Conservation (phyloP, 1,140 invertebrate species). For the Nebria ingens region DNA sequence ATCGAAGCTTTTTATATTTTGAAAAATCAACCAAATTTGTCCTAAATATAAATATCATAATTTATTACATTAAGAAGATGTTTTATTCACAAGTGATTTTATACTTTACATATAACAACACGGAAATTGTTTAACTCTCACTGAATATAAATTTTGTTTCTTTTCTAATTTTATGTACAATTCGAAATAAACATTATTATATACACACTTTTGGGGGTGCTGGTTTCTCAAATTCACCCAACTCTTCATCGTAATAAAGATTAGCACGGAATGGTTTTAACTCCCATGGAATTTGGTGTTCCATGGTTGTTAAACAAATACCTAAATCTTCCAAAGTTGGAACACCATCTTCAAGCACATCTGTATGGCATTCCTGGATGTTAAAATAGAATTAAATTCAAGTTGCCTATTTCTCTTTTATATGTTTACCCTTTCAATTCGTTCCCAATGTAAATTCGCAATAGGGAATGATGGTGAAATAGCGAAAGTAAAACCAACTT, state of each 20-base stretch:
- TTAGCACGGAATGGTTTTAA: slow-evolving; percentile 51
- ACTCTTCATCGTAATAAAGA: slow-evolving; percentile 58
- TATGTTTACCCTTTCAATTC: slow-evolving; percentile 58
- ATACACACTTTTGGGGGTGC: slow-evolving; percentile 36
- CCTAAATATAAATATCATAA: too few species aligned
- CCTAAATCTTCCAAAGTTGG: slow-evolving; percentile 84
- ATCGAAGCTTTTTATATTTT: too few species aligned
- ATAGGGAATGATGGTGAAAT: slow-evolving; percentile 52
- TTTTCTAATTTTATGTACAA: neutral
- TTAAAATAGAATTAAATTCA: slow-evolving; percentile 17
- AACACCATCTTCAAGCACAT: slow-evolving; percentile 48
- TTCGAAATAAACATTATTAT: slow-evolving; percentile 17
- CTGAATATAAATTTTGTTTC: neutral
- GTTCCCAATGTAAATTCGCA: slow-evolving; percentile 60
- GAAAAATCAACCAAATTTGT: too few species aligned
- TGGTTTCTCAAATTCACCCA: slow-evolving; percentile 64
- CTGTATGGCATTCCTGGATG: slow-evolving; percentile 62
- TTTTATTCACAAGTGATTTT: too few species aligned
- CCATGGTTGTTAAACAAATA: slow-evolving; percentile 60
- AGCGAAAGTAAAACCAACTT: slow-evolving; percentile 49
- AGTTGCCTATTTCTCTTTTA: slow-evolving; percentile 11
- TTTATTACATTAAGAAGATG: too few species aligned
- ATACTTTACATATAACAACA: too few species aligned
- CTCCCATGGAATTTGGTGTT: slow-evolving; percentile 69
- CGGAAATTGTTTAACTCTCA: too few species aligned